Base-by-base conservation (phyloP, 2,797 vertebrate genomes). In the Phataginus tricuspis region DNA sequence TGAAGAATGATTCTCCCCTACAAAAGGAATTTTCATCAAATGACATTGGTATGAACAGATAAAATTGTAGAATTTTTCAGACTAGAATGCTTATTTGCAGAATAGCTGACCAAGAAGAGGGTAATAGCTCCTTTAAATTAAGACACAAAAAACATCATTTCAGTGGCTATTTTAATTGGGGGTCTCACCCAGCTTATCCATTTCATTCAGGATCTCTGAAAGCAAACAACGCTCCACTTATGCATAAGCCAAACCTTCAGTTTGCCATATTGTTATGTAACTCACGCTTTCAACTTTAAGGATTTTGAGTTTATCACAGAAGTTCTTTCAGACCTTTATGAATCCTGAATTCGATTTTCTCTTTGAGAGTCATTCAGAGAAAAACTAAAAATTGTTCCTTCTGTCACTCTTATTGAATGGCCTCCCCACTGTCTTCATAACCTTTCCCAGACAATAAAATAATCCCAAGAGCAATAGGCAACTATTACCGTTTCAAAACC, bases 401-500 rank as follows among this genome's bases (percentile, higher is more conserved):
- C 91, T 93, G 96, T 64, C 78, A 71, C 71, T 96, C 79, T 94
- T 94, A 69, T 90, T 96, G 97, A 98, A 97, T 86, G 64, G 69
- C 49, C 72, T 98, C 77, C 64, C 61, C 68, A 92, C 85, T 97
- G 93, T 96, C 72, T 7, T 96, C 80, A 96, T 96, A 96, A 79
- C 75, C 49, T 63, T 71, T 95, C 90, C 91, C 97, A 98, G 97
- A 98, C 97, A 97, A 91, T 53, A 49, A 98, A 88, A 89, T 97
- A 87, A 95, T 95, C 93, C 86, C 1, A 11, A 88, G 57, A 97
- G 91, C 79, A 91, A 86, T 64, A 55, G 90, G 89, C 96, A 98
- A 75, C 98, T 98, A 97, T 57, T 91, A 94, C 92, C 95, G 80
- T 97, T 98, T 98, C 95, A 95, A 96, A 95, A 68, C 96, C 96